These are phyloP conservation scores for Stenchaetothrips biformis DNA, from an alignment of 2,888 invertebrate genomes.

Conservation along the genomic window DNA sequence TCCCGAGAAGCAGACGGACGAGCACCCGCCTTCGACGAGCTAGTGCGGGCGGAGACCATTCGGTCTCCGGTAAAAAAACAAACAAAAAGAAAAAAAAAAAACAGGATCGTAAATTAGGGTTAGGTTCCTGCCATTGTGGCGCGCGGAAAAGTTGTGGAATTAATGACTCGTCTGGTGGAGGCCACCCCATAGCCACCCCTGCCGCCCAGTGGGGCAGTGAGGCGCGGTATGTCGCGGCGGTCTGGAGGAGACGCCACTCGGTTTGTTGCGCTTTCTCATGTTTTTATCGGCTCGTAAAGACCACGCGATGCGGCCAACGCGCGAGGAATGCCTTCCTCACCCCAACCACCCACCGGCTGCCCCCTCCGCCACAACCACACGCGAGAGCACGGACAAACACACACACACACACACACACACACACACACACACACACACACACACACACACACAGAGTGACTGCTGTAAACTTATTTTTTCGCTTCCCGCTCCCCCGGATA, in stretches of 20 bases:
- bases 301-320: not conserved
- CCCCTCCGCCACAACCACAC: not conserved
- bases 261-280: slow-evolving; percentile 8
- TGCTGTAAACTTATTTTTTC: not conserved
- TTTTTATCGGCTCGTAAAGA: slow-evolving; percentile 12
- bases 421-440: not conserved
- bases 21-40: no score
- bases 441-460: not conserved
- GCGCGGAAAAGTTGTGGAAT: not conserved
- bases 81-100: no score
- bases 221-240: slow-evolving; percentile 34
- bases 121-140: not conserved
- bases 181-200: not conserved
- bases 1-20: no score
- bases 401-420: not conserved
- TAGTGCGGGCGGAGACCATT: no score
- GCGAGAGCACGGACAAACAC: no score
- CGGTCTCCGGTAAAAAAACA: no score
- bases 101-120: not conserved
- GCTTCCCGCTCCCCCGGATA: no score
- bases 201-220: not conserved
- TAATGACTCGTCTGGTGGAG: not conserved
- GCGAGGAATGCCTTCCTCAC: not conserved
- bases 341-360: not conserved
- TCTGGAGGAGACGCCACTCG: slow-evolving; percentile 36